Conservation (phyloP, 1,140 invertebrate genomes). For the Hyposmocoma kahamanoa region DNA sequence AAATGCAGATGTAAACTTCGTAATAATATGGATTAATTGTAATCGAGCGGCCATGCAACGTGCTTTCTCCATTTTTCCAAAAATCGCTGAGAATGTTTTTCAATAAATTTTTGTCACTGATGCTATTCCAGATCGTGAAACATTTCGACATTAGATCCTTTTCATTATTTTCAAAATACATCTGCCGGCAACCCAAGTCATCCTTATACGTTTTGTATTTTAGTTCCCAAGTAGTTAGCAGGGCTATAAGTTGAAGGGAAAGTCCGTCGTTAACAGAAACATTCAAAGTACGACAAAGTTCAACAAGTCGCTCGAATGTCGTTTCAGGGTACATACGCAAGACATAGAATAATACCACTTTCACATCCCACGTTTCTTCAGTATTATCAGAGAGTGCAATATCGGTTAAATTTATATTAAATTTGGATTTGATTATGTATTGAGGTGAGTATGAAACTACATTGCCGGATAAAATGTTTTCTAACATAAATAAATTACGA, state of each 20-base stretch:
- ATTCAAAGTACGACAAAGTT: slow-evolving; percentile 57
- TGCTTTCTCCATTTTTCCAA: slow-evolving; percentile 67
- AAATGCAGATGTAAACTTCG: slow-evolving; percentile 66
- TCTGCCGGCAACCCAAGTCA: slow-evolving; percentile 40
- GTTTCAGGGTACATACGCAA: slow-evolving; percentile 46
- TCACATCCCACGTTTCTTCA: slow-evolving; percentile 64
- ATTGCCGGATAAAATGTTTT: slow-evolving; percentile 31
- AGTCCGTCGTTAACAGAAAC: slow-evolving; percentile 58
- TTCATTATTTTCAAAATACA: slow-evolving; percentile 39
- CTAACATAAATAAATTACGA: slow-evolving; percentile 39
- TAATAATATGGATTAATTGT: slow-evolving; percentile 70
- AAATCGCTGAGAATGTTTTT: slow-evolving; percentile 59
- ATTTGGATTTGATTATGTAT: slow-evolving; percentile 52
- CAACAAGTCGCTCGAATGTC: slow-evolving; percentile 38
- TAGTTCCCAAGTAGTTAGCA: slow-evolving; percentile 59
- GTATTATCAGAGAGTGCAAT: slow-evolving; percentile 49
- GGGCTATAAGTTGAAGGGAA: slow-evolving; percentile 58
- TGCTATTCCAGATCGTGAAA: slow-evolving; percentile 54
- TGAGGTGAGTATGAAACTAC: slow-evolving; percentile 45
- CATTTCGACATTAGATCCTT: slow-evolving; percentile 43
- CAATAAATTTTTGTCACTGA: slow-evolving; percentile 54
- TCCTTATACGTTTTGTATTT: slow-evolving; percentile 52
- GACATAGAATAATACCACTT: slow-evolving; percentile 56
- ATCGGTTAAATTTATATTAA: slow-evolving; percentile 58
- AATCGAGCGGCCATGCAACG: slow-evolving; percentile 56